These are phyloP conservation scores for Pseudomyrmex cubaensis DNA, from an alignment of 1,140 invertebrate genomes.

Conservation along the genomic window DNA sequence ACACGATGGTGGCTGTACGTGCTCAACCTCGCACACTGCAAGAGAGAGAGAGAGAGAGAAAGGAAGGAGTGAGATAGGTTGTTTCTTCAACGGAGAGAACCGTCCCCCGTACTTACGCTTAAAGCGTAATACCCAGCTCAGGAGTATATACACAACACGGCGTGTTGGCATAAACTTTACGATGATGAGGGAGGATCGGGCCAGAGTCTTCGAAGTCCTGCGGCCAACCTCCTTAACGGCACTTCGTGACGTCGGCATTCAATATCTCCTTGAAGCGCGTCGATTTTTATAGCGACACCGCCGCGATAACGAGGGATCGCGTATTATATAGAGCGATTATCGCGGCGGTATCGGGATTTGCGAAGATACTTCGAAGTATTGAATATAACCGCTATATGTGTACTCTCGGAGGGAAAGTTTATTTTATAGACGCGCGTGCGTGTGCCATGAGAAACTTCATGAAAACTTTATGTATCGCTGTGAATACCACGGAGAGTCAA, in stretches of 20 bases:
- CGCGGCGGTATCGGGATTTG: conserved; percentile 26
- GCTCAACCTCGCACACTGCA: conserved; percentile 7
- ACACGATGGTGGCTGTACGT: conserved; percentile 41
- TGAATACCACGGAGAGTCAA: background rate
- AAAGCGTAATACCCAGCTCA: conserved; percentile 49
- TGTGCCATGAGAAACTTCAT: background rate
- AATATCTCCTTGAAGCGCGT: conserved; percentile 41
- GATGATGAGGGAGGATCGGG: conserved; percentile 58
- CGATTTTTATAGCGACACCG: conserved; percentile 31
- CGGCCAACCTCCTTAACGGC: conserved; percentile 42
- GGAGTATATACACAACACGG: conserved; percentile 38
- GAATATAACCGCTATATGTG: background rate
- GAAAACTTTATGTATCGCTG: background rate
- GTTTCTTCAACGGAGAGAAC: conserved; percentile 3
- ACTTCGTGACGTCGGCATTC: conserved; percentile 50
- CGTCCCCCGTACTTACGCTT: conserved; percentile 23
- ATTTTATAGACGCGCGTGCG: background rate
- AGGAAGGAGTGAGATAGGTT: background rate
- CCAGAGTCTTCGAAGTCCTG: conserved; percentile 53
- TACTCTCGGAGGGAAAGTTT: background rate
- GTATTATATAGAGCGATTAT: conserved; percentile 25
- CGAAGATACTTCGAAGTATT: conserved; percentile 2
- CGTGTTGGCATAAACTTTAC: conserved; percentile 62
- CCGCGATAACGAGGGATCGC: conserved; percentile 17
- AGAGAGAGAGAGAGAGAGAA: conserved; percentile 7